Evolutionary conservation across 2,888 invertebrate species (phyloP).

Genomic region (Germaria angustata): DNA sequence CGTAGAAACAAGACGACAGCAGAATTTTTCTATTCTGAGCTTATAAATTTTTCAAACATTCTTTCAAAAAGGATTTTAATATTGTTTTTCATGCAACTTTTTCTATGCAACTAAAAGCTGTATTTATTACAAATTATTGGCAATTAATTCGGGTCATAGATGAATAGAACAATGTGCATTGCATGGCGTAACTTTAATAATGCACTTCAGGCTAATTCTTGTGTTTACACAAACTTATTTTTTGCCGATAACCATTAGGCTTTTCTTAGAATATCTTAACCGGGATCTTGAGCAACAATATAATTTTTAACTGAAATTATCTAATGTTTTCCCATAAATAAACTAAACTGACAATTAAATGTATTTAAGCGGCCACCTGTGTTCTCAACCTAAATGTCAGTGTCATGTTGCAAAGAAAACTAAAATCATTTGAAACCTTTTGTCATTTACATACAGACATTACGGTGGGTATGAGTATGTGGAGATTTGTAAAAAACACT

Average conservation of each 20-base stretch:
- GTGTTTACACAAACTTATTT: background rate
- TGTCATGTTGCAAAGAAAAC: background rate
- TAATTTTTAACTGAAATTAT: conserved; percentile 11
- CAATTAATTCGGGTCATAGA: too few species aligned
- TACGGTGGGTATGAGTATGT: too few species aligned
- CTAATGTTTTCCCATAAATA: conserved; percentile 32
- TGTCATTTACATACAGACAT: too few species aligned
- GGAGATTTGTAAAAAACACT: too few species aligned
- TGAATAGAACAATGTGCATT: too few species aligned
- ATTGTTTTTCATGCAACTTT: background rate
- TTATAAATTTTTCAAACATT: too few species aligned
- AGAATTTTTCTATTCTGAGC: too few species aligned
- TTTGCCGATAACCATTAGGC: background rate
- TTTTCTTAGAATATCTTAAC: background rate
- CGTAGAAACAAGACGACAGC: too few species aligned
- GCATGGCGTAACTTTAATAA: too few species aligned
- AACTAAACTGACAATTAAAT: background rate
- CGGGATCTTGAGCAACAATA: conserved; percentile 16
- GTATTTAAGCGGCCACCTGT: conserved; percentile 49
- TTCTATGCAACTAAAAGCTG: too few species aligned
- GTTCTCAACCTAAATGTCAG: background rate
- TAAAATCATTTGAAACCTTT: background rate
- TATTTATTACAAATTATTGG: too few species aligned
- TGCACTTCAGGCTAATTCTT: too few species aligned
- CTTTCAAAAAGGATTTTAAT: background rate